Conservation (phyloP, 2,113 vertebrate species). For the Gracilinanus agilis region DNA sequence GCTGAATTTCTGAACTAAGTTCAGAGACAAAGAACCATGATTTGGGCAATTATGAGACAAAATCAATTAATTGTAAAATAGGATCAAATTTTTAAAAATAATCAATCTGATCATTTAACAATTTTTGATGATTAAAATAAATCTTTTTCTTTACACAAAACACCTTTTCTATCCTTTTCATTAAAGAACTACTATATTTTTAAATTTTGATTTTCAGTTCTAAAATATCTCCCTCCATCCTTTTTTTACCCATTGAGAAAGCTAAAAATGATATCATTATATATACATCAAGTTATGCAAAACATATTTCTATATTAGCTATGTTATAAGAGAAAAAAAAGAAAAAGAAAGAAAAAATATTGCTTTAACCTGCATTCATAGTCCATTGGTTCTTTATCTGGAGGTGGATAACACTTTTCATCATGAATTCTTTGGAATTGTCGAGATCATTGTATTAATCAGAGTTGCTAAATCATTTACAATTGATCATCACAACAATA, state of each 20-base stretch:
- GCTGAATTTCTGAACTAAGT: not conserved
- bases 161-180: not conserved
- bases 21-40: not conserved
- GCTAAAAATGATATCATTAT: not conserved
- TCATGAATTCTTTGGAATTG: not conserved
- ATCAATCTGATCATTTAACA: not conserved
- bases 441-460: not conserved
- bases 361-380: not conserved
- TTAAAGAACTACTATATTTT: not conserved
- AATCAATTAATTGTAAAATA: not conserved
- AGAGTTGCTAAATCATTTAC: not conserved
- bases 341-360: not conserved
- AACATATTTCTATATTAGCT: not conserved
- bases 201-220: not conserved
- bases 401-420: not conserved
- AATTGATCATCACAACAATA: too few species aligned
- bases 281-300: not conserved
- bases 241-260: not conserved
- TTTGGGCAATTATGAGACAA: not conserved
- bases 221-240: not conserved
- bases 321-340: not conserved
- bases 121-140: not conserved
- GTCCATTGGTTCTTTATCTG: too few species aligned
- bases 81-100: not conserved
- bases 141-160: not conserved